Base-by-base conservation (phyloP, 2,888 invertebrate genomes). In the Euplagia quadripunctaria region DNA sequence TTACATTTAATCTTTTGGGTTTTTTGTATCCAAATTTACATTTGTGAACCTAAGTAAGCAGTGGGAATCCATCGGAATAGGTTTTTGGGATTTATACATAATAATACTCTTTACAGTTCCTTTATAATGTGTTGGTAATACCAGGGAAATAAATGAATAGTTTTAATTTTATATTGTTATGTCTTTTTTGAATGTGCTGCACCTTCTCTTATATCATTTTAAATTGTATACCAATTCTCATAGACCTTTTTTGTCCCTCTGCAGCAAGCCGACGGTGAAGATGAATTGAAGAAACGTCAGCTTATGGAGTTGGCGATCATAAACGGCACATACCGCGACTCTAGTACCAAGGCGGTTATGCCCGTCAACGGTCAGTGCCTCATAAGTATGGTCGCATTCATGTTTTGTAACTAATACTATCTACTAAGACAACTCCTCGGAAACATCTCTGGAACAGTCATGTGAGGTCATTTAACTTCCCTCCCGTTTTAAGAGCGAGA, bases 231-330 rank as follows among this genome's bases (percentile, higher is more conserved):
- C 7, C 8, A 63, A 8, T 63, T 31, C 14, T 42, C 8, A 31
- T 9, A 3, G 9, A 46, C 6, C 8, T 46, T 8, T 51, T 79
- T 75, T 74, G 58, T 43, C 80, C 6, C 66, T 85, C 92, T 93
- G 83, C 96, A 98, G 97, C 98, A 99, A 99, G 99, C 99, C 79
- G 99, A 99, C 95, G 99, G 99, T 80, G 99, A 99, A 97, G 99
- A 99, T 96, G 99, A 99, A 94, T 96, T 99, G 91, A 99, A 99
- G 97, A 99, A 99, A 96, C 97, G 99, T 92, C 99, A 99, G 96
- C 97, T 99, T 89, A 99, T 99, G 99, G 99, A 99, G 96, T 97
- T 99, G 93, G 99, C 99, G 90, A 99, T 99, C 90, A 99, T 99
- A 93, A 99, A 99, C 94, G 99, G 99, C 93, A 99, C 99, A 73